Evolutionary conservation across 2,113 vertebrate genomes (phyloP).

Genomic region (Tautogolabrus adspersus): DNA sequence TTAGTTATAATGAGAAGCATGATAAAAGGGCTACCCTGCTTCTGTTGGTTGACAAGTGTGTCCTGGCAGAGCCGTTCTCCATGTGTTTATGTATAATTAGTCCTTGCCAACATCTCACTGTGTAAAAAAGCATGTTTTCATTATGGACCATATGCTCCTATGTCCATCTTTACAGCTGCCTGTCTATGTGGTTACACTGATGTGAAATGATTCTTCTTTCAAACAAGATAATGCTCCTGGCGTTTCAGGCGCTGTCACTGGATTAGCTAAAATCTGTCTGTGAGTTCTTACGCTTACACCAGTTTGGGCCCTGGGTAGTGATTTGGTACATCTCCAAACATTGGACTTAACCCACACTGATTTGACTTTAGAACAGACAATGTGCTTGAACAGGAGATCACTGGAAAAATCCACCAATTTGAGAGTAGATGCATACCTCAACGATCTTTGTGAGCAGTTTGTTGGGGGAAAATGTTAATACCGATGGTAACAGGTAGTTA

Average conservation of each 20-base stretch:
- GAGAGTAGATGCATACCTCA: too few relatives aligned
- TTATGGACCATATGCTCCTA: neutral
- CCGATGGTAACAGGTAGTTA: too few relatives aligned
- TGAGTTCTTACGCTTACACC: neutral
- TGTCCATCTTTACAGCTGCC: neutral
- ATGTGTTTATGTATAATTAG: neutral
- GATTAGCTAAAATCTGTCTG: neutral
- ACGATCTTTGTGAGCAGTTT: too few relatives aligned
- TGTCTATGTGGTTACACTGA: neutral
- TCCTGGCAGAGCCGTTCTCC: neutral
- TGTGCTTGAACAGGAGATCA: too few relatives aligned
- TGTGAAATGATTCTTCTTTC: neutral
- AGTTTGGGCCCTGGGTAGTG: neutral
- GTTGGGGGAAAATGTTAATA: too few relatives aligned
- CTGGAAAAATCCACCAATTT: too few relatives aligned
- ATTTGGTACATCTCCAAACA: too few relatives aligned
- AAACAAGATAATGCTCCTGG: neutral
- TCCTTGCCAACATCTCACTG: constrained; percentile 2
- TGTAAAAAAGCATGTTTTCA: constrained; percentile 1
- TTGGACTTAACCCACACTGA: too few relatives aligned
- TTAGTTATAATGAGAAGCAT: neutral
- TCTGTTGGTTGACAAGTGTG: constrained; percentile 4
- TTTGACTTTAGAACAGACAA: too few relatives aligned
- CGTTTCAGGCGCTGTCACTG: neutral
- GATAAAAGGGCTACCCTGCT: neutral